A percentile compares a stretch with the other conserved stretches of the same genome.
phyloP scores from a whole-genome alignment of 2,888 invertebrate genomes.

The Margaritifera margaritifera region DNA sequence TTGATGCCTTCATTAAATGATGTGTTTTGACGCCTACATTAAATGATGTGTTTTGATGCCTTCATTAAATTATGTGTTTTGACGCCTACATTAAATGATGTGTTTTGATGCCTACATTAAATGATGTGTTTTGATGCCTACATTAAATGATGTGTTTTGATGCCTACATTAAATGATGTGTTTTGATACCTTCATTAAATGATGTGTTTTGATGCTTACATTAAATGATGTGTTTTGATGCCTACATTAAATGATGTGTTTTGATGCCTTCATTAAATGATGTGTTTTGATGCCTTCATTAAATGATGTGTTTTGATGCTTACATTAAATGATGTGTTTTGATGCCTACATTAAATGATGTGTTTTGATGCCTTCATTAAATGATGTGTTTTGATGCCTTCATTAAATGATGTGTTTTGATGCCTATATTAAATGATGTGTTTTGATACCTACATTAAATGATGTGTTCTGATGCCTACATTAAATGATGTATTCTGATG shows the following conservation, averaged over 20 bases:
- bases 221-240: background rate
- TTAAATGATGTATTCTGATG: conserved; percentile 1
- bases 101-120: background rate
- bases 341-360: background rate
- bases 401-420: background rate
- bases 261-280: background rate
- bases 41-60: conserved; percentile 1
- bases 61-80: background rate
- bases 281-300: background rate
- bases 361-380: background rate
- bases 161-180: conserved; percentile 3
- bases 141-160: background rate
- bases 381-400: conserved; percentile 3
- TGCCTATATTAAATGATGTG: conserved; percentile 3
- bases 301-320: conserved; percentile 1
- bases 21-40: background rate
- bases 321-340: conserved; percentile 1
- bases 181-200: background rate
- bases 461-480: conserved; percentile 1
- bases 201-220: background rate
- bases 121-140: conserved; percentile 3
- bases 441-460: background rate
- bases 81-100: background rate
- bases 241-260: conserved; percentile 2
- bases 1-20: background rate